These are phyloP conservation scores for Sakesphorus luctuosus DNA, from an alignment of 2,113 vertebrate genomes.

Conservation along the genomic window DNA sequence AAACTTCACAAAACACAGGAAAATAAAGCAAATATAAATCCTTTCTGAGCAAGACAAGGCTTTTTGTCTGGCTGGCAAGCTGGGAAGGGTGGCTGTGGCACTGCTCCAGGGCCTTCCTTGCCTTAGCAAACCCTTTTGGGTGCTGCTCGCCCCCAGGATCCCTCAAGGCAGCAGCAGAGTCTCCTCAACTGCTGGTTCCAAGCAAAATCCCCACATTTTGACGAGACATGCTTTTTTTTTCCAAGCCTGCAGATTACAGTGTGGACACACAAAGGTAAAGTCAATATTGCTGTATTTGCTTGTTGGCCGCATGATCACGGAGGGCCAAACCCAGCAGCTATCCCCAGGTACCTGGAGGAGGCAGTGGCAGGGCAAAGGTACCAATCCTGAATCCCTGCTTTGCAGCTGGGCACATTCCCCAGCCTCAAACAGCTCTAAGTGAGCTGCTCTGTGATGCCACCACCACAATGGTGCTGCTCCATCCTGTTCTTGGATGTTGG, in stretches of 20 bases:
- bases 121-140: neutral
- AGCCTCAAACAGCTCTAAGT: neutral
- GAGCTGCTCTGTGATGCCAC: neutral
- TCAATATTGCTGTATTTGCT: constrained; percentile 27
- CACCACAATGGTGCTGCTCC: neutral
- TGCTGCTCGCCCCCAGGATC: neutral
- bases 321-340: neutral
- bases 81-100: neutral
- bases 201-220: neutral
- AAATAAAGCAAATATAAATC: neutral
- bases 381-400: neutral
- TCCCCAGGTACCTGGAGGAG: neutral
- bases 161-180: neutral
- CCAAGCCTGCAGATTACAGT: neutral
- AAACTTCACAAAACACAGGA: neutral
- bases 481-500: neutral
- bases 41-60: neutral
- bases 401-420: neutral
- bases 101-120: neutral
- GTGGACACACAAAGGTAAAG: neutral
- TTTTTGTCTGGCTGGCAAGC: neutral
- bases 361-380: neutral
- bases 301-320: fast-evolving
- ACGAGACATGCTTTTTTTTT: neutral
- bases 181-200: neutral